phyloP scores from a whole-genome alignment of 2,888 invertebrate species.

The Ypsolopha sequella region DNA sequence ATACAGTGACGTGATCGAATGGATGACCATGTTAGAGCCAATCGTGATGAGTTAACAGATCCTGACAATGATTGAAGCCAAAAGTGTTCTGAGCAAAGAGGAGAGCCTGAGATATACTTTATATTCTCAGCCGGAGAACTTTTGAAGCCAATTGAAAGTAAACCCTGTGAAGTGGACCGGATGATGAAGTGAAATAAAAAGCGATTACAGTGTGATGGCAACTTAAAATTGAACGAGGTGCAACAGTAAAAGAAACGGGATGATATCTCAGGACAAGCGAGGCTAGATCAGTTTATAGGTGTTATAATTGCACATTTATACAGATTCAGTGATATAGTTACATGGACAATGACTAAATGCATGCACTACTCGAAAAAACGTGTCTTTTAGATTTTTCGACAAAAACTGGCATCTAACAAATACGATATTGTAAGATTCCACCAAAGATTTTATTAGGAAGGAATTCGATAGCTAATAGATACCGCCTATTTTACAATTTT shows the following conservation, averaged over 20 bases:
- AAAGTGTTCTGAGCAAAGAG: constrained; percentile 90
- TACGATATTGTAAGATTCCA: too few species aligned
- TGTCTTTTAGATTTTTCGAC: background rate
- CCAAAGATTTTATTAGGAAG: too few species aligned
- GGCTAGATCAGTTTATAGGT: constrained; percentile 58
- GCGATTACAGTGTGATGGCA: constrained; percentile 64
- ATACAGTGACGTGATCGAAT: constrained; percentile 11
- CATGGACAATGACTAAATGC: background rate
- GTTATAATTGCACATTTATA: constrained; percentile 66
- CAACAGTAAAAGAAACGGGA: constrained; percentile 62
- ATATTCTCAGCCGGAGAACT: constrained; percentile 60
- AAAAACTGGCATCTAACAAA: background rate
- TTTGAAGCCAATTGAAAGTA: constrained; percentile 66
- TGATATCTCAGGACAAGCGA: constrained; percentile 68
- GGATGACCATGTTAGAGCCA: constrained; percentile 63
- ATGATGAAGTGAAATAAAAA: constrained; percentile 67
- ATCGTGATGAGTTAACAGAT: constrained; percentile 66
- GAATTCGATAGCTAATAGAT: too few species aligned
- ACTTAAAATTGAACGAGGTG: constrained; percentile 70
- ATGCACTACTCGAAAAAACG: background rate
- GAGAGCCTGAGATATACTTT: constrained; percentile 82
- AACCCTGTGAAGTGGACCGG: constrained; percentile 70
- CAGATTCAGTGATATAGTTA: constrained; percentile 16
- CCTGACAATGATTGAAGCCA: constrained; percentile 63
- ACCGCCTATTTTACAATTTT: too few species aligned